Evolutionary conservation across 2,888 invertebrate genomes (phyloP), one percentile per base, ranked within the genome.

Genomic region (Helobdella robusta): DNA sequence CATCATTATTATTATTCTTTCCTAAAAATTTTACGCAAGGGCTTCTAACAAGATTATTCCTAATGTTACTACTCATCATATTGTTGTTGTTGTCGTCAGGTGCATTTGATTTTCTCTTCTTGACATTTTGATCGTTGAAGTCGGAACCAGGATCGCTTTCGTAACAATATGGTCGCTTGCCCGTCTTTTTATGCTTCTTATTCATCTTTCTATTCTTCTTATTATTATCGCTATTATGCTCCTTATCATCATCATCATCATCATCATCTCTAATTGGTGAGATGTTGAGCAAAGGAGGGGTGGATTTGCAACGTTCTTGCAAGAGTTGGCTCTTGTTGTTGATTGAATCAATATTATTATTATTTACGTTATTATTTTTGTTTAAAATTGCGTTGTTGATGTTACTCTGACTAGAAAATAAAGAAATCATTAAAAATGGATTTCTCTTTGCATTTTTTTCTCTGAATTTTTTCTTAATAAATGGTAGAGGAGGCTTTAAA

Each of bases 401-500:
- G n/a, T n/a, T n/a, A n/a, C n/a, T n/a, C n/a, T n/a, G n/a, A n/a
- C n/a, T n/a, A n/a, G n/a, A n/a, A n/a, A n/a, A n/a, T n/a, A n/a
- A n/a, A n/a, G n/a, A n/a, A n/a, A n/a, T n/a, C 44, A 40, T 40
- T 11, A 18, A 56, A 56, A 56, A 56, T 56, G 56, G 56, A 56
- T 11, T 56, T 18, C 56, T 30, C 32, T 30, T n/a, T 25, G 28
- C 28, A n/a, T n/a, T n/a, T n/a, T n/a, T n/a, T n/a, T n/a, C n/a
- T n/a, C n/a, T n/a, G n/a, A n/a, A n/a, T n/a, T n/a, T n/a, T n/a
- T n/a, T n/a, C n/a, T n/a, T n/a, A n/a, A n/a, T 56, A n/a, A 18
- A 18, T 56, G 23, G 23, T 30, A 28, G 11, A 5, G 54, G 54
- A 20, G 56, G 56, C 23, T 56, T 56, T 56, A 30, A 3, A 54